A percentile compares a stretch with the other conserved stretches of the same genome.
phyloP scores from a whole-genome alignment of 2,797 vertebrate genomes.

The Perodicticus potto region DNA sequence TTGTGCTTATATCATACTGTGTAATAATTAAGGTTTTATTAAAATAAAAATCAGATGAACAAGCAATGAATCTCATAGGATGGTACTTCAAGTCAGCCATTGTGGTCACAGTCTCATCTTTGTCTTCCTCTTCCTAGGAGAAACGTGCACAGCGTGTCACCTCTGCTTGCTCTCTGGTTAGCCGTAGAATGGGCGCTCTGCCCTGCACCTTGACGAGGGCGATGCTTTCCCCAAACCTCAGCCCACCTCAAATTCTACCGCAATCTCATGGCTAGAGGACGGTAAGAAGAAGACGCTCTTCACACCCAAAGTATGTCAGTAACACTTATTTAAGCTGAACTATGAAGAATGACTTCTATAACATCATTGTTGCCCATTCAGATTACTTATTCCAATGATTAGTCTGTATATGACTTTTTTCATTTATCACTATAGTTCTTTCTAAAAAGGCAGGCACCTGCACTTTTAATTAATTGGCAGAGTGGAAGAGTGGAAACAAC shows the following conservation, averaged over 20 bases:
- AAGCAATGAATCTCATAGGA: neutral
- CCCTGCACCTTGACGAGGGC: neutral
- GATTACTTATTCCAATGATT: neutral
- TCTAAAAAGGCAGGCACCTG: neutral
- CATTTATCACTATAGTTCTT: neutral
- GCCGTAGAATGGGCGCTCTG: neutral
- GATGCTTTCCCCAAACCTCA: neutral
- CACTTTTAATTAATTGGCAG: neutral
- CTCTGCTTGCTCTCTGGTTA: neutral
- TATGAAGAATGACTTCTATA: neutral
- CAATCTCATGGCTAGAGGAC: neutral
- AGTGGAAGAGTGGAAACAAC: neutral
- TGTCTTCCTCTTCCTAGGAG: neutral
- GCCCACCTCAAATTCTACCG: neutral
- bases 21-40: slow-evolving; percentile 14
- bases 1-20: neutral
- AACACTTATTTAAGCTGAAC: neutral
- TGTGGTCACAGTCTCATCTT: neutral
- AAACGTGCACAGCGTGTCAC: neutral
- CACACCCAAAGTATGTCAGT: neutral
- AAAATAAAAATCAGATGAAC: neutral
- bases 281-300: neutral
- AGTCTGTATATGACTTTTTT: neutral
- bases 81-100: neutral
- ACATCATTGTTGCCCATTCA: neutral